Evolutionary conservation across 2,113 vertebrate species (phyloP), one percentile per base, ranked within the genome.

Genomic region (Sclerurus mexicanus): DNA sequence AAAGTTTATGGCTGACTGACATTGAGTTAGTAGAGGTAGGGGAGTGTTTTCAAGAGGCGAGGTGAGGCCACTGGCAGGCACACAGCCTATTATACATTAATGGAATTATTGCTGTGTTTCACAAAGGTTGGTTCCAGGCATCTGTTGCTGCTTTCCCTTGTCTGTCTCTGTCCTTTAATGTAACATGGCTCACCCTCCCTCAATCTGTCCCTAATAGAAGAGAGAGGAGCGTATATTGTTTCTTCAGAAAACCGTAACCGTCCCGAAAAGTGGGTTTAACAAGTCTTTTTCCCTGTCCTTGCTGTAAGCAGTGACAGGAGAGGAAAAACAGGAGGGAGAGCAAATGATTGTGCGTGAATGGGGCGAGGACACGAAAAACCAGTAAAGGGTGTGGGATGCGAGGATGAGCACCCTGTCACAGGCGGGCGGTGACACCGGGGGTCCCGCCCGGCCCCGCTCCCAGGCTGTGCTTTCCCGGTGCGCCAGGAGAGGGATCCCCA

Each of bases 201-300:
- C 31, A 7, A n/a, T 52, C 44, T 47, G 2, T 4, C 37, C 19
- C 46, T 53, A 8, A 30, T 64, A 68, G 12, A 42, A 20, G 58
- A 63, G 19, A 9, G 4, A 6, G 27, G 4, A 21, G 21, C 2
- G 7, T 5, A 0, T 4, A 3, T 1, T 18, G 18, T 7, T 49
- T 40, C 10, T 40, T 13, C n/a, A 78, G 14, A 8, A 24, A 91
- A 6, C 6, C 5, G 1, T 21, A 9, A 68, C 9, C 1, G 6
- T 20, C 40, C 30, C 21, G 12, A 31, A 19, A 40, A 14, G 31
- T 14, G 10, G 0, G n/a, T 69, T 66, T 22, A 46, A 46, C 6
- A 6, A 22, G 8, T 7, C 8, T 4, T 40, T 35, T 17, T 46
- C 40, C 6, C 0, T 9, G 25, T 24, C 15, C 31, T 44, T 10